A percentile compares a stretch with the other conserved stretches of the same genome.
Evolutionary conservation across 2,888 invertebrate genomes (phyloP).

Genomic region (Nemotelus nigrinus): DNA sequence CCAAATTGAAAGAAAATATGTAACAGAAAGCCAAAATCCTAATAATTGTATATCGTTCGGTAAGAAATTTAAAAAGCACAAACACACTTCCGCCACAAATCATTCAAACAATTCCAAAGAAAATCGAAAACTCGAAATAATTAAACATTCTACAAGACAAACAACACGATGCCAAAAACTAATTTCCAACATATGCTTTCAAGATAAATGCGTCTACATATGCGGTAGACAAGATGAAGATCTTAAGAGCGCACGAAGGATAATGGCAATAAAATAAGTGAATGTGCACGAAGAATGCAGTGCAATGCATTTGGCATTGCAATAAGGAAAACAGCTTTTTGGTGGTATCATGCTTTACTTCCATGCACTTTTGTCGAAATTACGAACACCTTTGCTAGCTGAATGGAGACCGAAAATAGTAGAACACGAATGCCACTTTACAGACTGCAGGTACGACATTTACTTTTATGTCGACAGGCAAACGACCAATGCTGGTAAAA

Average conservation of each 20-base stretch:
- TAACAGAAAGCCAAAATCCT: too few relatives aligned
- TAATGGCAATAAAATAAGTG: neutral
- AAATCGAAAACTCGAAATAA: too few relatives aligned
- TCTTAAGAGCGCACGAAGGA: neutral
- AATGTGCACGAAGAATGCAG: neutral
- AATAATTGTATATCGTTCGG: too few relatives aligned
- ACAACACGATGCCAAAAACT: neutral
- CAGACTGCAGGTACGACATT: slow-evolving; percentile 22
- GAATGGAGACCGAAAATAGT: neutral
- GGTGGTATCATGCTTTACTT: slow-evolving; percentile 17
- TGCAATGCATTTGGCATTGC: slow-evolving; percentile 29
- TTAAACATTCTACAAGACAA: too few relatives aligned
- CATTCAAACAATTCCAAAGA: too few relatives aligned
- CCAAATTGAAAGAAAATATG: too few relatives aligned
- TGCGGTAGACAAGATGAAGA: slow-evolving; percentile 1
- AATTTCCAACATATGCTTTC: slow-evolving; percentile 1
- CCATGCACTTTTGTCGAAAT: neutral
- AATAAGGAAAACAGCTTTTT: slow-evolving; percentile 23
- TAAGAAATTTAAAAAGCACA: too few relatives aligned
- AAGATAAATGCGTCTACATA: neutral
- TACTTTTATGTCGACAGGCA: neutral
- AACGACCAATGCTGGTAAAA: slow-evolving; percentile 12
- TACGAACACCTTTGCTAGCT: neutral
- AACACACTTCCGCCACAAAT: too few relatives aligned
- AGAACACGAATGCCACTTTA: slow-evolving; percentile 17